Evolutionary conservation across 2,888 invertebrate species (phyloP).

Genomic region (Drosophila villosipedis): DNA sequence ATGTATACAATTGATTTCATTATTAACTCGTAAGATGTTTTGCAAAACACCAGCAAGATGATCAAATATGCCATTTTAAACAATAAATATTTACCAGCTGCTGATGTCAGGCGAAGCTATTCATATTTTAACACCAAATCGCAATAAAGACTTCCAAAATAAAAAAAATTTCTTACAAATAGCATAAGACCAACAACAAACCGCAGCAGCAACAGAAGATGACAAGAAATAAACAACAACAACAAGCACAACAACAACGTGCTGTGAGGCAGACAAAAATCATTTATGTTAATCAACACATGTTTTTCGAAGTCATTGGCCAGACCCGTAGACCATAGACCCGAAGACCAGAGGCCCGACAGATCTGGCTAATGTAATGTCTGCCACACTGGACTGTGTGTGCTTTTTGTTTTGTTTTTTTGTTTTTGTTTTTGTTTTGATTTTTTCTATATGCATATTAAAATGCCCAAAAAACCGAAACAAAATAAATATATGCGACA

Average conservation of each 20-base stretch:
- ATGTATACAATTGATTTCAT: constrained; percentile 55
- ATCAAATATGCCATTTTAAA: constrained; percentile 69
- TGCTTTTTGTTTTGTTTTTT: constrained; percentile 27
- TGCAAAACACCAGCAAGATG: constrained; percentile 26
- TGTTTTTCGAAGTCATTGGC: constrained; percentile 78
- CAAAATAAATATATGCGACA: constrained; percentile 74
- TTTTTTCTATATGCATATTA: constrained; percentile 56
- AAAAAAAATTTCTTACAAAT: constrained; percentile 58
- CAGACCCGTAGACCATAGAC: constrained; percentile 36
- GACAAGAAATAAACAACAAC: constrained; percentile 37
- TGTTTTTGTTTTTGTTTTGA: neutral
- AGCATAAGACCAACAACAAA: constrained; percentile 22
- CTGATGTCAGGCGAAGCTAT: constrained; percentile 46
- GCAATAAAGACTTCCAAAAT: constrained; percentile 66
- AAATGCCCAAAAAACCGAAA: constrained; percentile 69
- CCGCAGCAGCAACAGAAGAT: constrained; percentile 26
- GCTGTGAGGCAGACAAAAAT: constrained; percentile 67
- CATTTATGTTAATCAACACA: constrained; percentile 81
- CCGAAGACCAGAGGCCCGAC: constrained; percentile 37
- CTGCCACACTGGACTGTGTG: constrained; percentile 41
- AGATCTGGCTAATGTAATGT: constrained; percentile 60
- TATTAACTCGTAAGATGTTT: constrained; percentile 39
- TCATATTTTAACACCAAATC: constrained; percentile 70
- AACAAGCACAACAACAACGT: constrained; percentile 42
- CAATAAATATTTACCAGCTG: constrained; percentile 72